These are phyloP conservation scores for Lepidurus apus DNA, from an alignment of 1,140 invertebrate genomes.

Conservation along the genomic window DNA sequence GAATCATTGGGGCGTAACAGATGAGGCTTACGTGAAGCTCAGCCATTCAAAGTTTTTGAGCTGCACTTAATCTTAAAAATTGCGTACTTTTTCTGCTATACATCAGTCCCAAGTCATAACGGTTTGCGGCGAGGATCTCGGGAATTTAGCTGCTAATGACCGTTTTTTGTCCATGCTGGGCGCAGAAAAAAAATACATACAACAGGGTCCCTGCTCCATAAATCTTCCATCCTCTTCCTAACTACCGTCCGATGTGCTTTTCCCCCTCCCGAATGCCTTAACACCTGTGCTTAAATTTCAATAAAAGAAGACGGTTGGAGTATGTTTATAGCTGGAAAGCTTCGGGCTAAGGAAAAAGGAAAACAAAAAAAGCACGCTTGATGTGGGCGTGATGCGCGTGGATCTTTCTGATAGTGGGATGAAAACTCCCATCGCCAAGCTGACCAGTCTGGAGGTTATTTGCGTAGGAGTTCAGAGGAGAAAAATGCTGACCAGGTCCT, in stretches of 20 bases:
- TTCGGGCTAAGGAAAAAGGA: background rate
- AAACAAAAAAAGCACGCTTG: background rate
- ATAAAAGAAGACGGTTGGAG: background rate
- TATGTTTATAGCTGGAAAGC: background rate
- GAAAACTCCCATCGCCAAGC: background rate
- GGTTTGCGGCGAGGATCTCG: background rate
- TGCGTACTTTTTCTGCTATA: background rate
- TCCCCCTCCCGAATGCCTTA: background rate
- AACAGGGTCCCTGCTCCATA: background rate
- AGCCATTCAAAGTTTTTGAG: background rate
- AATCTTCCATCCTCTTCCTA: background rate
- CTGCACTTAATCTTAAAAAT: background rate
- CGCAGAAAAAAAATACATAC: background rate
- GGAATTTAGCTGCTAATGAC: background rate
- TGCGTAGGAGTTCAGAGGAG: background rate
- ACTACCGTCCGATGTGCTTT: background rate
- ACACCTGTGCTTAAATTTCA: background rate
- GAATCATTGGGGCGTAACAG: too few species aligned
- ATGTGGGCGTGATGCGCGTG: background rate
- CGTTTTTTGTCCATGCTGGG: background rate
- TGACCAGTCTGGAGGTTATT: background rate
- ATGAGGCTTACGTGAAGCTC: too few species aligned
- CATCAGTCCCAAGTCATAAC: background rate
- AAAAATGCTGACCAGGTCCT: background rate
- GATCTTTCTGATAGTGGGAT: background rate